Conservation (phyloP, 2,888 invertebrate genomes). For the Stenchaetothrips biformis region DNA sequence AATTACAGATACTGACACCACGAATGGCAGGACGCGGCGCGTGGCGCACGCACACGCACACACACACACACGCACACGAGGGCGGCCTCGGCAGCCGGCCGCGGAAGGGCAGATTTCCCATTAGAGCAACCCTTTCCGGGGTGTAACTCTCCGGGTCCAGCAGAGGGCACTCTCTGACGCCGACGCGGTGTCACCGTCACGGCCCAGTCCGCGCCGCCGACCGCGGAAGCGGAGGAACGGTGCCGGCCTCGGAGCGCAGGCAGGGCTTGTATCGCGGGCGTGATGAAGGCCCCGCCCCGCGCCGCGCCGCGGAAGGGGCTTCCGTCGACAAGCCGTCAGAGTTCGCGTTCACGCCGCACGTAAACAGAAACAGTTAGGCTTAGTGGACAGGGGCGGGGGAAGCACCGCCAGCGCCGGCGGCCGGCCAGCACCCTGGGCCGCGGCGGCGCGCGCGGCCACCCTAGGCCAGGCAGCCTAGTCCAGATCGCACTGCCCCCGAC, state of each 20-base stretch:
- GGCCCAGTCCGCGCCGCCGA: no score
- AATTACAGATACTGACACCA: slow-evolving; percentile 16
- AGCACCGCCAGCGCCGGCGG: not conserved
- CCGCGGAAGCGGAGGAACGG: not conserved
- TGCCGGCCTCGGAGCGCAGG: not conserved
- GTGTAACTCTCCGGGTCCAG: slow-evolving; percentile 38
- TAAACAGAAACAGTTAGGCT: slow-evolving; percentile 23
- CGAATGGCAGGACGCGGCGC: not conserved
- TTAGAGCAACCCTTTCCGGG: slow-evolving; percentile 32
- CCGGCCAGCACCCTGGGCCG: not conserved
- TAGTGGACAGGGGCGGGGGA: not conserved
- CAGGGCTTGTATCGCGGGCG: not conserved
- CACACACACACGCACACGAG: not conserved
- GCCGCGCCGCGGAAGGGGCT: not conserved
- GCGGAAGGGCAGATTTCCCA: no score
- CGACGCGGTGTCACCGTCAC: no score
- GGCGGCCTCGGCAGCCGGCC: not conserved
- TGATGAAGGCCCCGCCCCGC: not conserved
- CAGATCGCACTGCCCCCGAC: no score
- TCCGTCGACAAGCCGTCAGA: slow-evolving; percentile 15
- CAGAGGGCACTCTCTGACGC: not conserved
- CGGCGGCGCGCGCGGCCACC: not conserved
- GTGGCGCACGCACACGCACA: not conserved
- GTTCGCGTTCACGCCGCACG: slow-evolving; percentile 19
- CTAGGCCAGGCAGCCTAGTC: no score